These are phyloP conservation scores for Myrmophylax atrothorax DNA, from an alignment of 2,113 vertebrate species.

Conservation along the genomic window DNA sequence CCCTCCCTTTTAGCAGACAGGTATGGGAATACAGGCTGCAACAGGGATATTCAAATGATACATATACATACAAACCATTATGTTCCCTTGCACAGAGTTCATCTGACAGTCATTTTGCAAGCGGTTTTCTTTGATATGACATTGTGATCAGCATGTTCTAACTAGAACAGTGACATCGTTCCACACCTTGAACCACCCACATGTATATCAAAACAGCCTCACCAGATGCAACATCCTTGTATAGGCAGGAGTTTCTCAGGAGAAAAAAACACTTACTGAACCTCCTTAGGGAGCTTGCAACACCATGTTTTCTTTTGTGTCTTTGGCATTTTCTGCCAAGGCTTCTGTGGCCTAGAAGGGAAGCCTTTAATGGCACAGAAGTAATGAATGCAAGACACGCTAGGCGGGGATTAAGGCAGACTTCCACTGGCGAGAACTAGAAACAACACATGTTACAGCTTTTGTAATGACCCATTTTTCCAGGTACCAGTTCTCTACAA, in stretches of 20 bases:
- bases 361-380: neutral
- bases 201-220: slow-evolving; percentile 3
- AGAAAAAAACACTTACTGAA: neutral
- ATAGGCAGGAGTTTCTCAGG: slow-evolving; percentile 17
- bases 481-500: neutral
- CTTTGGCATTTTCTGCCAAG: neutral
- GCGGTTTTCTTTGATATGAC: slow-evolving; percentile 15
- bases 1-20: neutral
- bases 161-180: slow-evolving; percentile 37
- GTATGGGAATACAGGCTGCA: neutral
- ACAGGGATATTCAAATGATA: neutral
- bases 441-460: neutral
- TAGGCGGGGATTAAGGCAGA: neutral
- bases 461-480: neutral
- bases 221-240: neutral
- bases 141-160: slow-evolving; percentile 26
- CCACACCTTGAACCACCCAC: slow-evolving; percentile 66
- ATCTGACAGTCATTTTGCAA: slow-evolving; percentile 44
- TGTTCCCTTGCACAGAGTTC: neutral
- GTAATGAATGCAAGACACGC: neutral
- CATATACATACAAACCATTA: neutral
- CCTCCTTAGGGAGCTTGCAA: neutral
- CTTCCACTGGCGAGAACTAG: neutral
- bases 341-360: neutral
- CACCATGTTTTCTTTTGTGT: neutral